phyloP scores from a whole-genome alignment of 2,888 invertebrate species.

The Embidobia sp. region DNA sequence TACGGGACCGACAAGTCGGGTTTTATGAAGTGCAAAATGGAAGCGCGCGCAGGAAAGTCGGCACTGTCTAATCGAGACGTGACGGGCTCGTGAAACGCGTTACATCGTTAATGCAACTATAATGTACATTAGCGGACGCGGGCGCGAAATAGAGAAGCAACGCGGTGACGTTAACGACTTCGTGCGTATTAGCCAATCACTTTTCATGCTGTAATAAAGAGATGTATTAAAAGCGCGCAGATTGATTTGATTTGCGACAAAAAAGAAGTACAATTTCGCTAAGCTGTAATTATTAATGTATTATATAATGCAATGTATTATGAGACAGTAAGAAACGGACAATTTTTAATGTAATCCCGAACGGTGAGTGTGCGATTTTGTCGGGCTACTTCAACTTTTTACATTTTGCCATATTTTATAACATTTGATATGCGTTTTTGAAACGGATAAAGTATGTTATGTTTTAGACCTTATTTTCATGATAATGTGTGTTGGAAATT shows the following conservation, averaged over 20 bases:
- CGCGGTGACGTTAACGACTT: constrained; percentile 71
- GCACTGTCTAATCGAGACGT: constrained; percentile 71
- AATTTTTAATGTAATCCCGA: too few species aligned
- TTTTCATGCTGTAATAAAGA: constrained; percentile 54
- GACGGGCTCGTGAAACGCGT: constrained; percentile 68
- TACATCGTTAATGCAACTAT: constrained; percentile 69
- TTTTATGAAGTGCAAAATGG: constrained; percentile 52
- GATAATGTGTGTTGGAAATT: too few species aligned
- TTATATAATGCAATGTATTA: too few species aligned
- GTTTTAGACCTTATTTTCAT: too few species aligned
- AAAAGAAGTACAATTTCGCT: constrained; percentile 3
- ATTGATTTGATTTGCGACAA: constrained; percentile 19
- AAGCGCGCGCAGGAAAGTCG: constrained; percentile 43
- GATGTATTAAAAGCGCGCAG: constrained; percentile 38
- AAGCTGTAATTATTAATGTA: neutral
- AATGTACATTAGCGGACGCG: constrained; percentile 64
- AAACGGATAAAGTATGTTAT: too few species aligned
- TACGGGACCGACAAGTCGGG: constrained; percentile 29
- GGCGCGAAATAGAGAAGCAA: constrained; percentile 69
- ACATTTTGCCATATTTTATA: too few species aligned
- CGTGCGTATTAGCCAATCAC: constrained; percentile 69
- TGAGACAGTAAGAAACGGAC: too few species aligned
- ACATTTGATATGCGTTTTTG: too few species aligned
- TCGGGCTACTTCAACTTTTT: too few species aligned
- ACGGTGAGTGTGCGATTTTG: too few species aligned